Base-by-base conservation (phyloP, 2,888 invertebrate species). In the Molanna angustata region DNA sequence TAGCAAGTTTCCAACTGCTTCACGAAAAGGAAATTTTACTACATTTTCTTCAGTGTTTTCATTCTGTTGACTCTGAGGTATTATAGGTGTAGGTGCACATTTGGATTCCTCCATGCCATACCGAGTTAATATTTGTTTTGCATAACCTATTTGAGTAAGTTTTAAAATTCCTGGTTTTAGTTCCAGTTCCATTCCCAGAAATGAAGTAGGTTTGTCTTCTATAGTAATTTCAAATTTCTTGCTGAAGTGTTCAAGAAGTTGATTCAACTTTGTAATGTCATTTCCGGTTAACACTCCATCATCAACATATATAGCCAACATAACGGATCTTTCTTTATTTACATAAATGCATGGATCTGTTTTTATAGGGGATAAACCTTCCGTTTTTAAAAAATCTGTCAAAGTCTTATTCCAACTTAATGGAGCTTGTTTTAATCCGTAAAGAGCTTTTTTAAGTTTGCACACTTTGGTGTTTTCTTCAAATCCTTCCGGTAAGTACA, bases 231-330 rank as follows among this genome's bases (percentile, higher is more conserved):
- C 40, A 40, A 40, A 18, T 40, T 40, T 18, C 9, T 40, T 18
- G 7, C 9, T 18, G 9, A 16, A 18, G 33, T n/a, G 52, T 41
- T n/a, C 16, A 31, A 46, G 16, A 14, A 14, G 9, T 31, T 35
- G 40, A 42, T 56, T 58, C 16, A 40, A 40, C 17, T 18, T 11
- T 40, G 40, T 40, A 13, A 13, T 35, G 14, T 35, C 35, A 35
- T 13, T 14, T 13, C 35, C 35, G 13, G 14, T 35, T 13, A 14
- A 11, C 14, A 35, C 13, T 13, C 35, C 35, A 35, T 35, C 35
- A 35, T 35, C 35, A 13, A 35, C 35, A 35, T 35, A 35, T 35
- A 35, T 4, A 13, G 35, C 35, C 14, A 35, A 13, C 14, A 35
- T 35, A 9, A 35, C 14, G 9, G 35, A 13, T 9, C 14, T 35